These are phyloP conservation scores for Sinocyclocheilus rhinocerous DNA, from an alignment of 2,113 vertebrate genomes.

Conservation along the genomic window DNA sequence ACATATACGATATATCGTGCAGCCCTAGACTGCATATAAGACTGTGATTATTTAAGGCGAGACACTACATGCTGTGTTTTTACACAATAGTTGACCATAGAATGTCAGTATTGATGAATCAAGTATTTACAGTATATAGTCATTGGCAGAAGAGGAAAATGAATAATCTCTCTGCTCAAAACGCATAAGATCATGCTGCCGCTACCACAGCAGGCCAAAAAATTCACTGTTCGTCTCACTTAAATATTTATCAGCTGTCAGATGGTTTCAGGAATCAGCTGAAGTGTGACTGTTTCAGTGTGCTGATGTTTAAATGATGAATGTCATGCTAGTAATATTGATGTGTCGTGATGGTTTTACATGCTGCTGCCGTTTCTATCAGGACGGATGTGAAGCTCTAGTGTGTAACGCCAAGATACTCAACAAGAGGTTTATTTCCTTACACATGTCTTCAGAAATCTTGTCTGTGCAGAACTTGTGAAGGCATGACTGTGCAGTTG, in stretches of 20 bases:
- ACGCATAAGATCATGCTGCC: background rate
- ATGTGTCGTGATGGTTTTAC: background rate
- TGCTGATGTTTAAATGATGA: constrained; percentile 3
- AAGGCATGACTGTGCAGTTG: constrained; percentile 10
- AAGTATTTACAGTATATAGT: background rate
- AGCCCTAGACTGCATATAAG: too few relatives aligned
- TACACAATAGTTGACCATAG: background rate
- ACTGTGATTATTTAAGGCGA: too few relatives aligned
- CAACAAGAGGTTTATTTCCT: background rate
- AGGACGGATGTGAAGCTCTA: background rate
- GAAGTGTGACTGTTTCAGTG: background rate
- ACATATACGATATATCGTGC: too few relatives aligned
- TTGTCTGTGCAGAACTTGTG: background rate
- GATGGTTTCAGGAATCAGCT: background rate
- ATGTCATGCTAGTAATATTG: background rate
- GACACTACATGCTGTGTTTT: too few relatives aligned
- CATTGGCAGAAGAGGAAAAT: background rate
- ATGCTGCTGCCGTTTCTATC: background rate
- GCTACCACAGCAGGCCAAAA: background rate
- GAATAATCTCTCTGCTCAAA: too few relatives aligned
- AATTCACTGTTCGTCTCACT: background rate
- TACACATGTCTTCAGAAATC: background rate
- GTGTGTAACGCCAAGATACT: background rate
- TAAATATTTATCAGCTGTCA: background rate
- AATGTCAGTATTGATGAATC: background rate